phyloP scores from a whole-genome alignment of 2,888 invertebrate species.

The Crematogaster levior region DNA sequence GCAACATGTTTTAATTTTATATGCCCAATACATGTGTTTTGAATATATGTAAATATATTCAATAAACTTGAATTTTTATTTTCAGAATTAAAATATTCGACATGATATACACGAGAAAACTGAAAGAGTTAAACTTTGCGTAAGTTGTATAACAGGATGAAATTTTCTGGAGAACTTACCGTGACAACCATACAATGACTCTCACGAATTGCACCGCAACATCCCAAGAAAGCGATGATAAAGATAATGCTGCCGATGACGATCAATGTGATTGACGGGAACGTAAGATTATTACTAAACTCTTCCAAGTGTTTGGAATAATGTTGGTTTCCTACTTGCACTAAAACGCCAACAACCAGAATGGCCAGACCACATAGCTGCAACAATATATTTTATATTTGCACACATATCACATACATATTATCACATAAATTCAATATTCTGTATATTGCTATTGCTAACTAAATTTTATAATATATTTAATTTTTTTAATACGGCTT shows the following conservation, averaged over 20 bases:
- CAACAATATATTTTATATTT: slow-evolving; percentile 76
- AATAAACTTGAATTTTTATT: not conserved
- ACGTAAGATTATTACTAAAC: slow-evolving; percentile 83
- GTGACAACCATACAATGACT: slow-evolving; percentile 84
- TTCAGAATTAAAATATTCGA: not conserved
- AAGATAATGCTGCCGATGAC: slow-evolving; percentile 89
- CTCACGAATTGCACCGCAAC: slow-evolving; percentile 83
- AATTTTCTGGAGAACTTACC: slow-evolving; percentile 73
- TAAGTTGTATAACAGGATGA: not conserved
- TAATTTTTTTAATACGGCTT: not conserved
- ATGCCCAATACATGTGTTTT: not conserved
- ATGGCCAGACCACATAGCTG: slow-evolving; percentile 91
- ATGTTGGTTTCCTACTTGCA: slow-evolving; percentile 84
- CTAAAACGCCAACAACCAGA: slow-evolving; percentile 89
- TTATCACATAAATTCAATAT: not conserved
- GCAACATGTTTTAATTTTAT: not conserved
- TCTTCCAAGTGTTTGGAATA: slow-evolving; percentile 82
- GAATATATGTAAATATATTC: no score
- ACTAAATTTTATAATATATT: not conserved
- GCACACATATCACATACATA: not conserved
- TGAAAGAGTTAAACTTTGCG: not conserved
- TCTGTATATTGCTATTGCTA: not conserved
- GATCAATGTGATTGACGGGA: slow-evolving; percentile 89
- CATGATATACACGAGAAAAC: not conserved
- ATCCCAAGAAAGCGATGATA: slow-evolving; percentile 84